phyloP scores from a whole-genome alignment of 2,888 invertebrate species.

The Maniola hyperantus region DNA sequence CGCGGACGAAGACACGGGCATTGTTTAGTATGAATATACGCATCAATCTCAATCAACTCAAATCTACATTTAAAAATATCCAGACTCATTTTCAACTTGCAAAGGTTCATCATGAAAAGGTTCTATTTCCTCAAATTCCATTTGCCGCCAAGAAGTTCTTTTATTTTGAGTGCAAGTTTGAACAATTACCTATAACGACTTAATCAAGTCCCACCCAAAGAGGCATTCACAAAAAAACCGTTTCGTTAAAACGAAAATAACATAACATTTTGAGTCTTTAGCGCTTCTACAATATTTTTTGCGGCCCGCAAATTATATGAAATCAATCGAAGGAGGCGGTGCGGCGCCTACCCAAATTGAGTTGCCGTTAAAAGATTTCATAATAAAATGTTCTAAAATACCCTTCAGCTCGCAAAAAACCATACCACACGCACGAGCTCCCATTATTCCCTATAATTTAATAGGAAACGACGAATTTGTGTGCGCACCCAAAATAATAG shows the following conservation, averaged over 20 bases:
- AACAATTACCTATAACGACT: conserved; percentile 30
- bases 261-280: conserved; percentile 30
- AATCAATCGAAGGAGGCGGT: conserved; percentile 77
- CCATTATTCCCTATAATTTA: conserved; percentile 69
- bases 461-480: conserved; percentile 68
- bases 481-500: conserved; percentile 58
- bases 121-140: not conserved
- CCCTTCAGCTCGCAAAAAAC: conserved; percentile 68
- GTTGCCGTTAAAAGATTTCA: conserved; percentile 73
- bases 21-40: no score
- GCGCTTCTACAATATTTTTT: conserved; percentile 53
- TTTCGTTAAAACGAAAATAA: conserved; percentile 26
- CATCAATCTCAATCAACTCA: no score
- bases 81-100: not conserved
- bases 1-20: no score
- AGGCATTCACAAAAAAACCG: conserved; percentile 24
- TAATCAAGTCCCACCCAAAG: conserved; percentile 35
- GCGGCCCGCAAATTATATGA: conserved; percentile 70
- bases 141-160: conserved; percentile 10
- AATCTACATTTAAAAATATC: not conserved
- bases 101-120: not conserved
- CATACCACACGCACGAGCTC: conserved; percentile 71
- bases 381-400: conserved; percentile 63
- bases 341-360: conserved; percentile 77
- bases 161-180: conserved; percentile 10